Evolutionary conservation across 2,797 vertebrate species (phyloP).

Genomic region (Tympanoctomys barrerae): DNA sequence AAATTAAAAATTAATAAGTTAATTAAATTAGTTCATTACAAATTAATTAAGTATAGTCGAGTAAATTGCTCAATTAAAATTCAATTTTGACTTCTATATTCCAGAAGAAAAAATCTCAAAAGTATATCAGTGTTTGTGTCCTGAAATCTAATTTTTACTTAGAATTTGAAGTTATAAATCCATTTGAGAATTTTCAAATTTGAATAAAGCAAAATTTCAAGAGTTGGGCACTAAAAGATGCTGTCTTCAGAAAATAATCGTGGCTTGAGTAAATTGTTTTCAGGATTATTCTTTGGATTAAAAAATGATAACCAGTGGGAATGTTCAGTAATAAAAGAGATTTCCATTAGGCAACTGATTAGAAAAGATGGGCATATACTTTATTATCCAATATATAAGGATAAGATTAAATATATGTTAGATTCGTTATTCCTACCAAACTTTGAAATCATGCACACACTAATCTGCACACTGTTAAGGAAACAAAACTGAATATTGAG

Average conservation of each 20-base stretch:
- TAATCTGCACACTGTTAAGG: neutral
- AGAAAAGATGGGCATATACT: neutral
- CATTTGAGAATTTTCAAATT: neutral
- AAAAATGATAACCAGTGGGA: neutral
- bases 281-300: neutral
- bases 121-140: neutral
- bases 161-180: neutral
- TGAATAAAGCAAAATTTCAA: neutral
- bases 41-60: constrained; percentile 46
- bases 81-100: constrained; percentile 41
- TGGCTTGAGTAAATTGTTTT: neutral
- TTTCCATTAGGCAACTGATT: neutral
- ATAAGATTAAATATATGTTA: neutral
- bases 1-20: neutral
- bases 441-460: neutral
- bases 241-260: neutral
- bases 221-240: neutral
- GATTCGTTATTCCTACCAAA: neutral
- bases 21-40: constrained; percentile 2
- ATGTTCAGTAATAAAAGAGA: neutral
- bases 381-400: neutral
- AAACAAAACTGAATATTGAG: neutral
- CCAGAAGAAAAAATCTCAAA: neutral
- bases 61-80: constrained; percentile 26
- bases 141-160: neutral